phyloP scores from a whole-genome alignment of 2,797 vertebrate genomes.

The Tokudaia tokunoshimensis region DNA sequence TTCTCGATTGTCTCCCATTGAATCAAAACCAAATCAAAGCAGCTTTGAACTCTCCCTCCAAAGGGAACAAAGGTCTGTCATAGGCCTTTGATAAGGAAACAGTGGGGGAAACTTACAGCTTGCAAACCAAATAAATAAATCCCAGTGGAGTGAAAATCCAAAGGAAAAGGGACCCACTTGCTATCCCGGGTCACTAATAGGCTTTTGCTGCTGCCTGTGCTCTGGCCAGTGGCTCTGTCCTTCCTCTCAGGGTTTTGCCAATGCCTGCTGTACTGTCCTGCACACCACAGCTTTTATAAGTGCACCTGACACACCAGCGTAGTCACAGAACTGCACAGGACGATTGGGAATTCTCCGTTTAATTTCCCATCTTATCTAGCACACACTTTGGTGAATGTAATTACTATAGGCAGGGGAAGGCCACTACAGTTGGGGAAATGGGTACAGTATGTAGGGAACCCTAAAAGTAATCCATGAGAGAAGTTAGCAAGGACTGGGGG shows the following conservation, averaged over 20 bases:
- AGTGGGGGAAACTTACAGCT: background rate
- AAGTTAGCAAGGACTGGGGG: background rate
- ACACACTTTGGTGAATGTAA: background rate
- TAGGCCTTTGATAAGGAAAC: background rate
- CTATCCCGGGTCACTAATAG: background rate
- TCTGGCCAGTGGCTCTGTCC: background rate
- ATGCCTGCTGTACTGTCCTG: background rate
- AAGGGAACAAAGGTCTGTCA: background rate
- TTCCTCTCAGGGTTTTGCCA: background rate
- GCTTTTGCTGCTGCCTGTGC: background rate
- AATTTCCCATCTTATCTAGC: background rate
- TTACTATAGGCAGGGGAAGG: background rate
- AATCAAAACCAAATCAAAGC: slow-evolving; percentile 27
- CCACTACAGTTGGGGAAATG: background rate
- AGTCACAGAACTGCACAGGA: background rate
- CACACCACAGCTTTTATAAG: background rate
- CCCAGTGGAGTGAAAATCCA: slow-evolving; percentile 7
- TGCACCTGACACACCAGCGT: background rate
- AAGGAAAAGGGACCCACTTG: background rate
- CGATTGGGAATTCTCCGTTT: background rate
- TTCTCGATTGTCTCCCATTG: background rate
- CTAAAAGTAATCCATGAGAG: background rate
- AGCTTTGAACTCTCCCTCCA: slow-evolving; percentile 25
- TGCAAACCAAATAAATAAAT: slow-evolving; percentile 30
- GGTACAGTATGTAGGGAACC: background rate